Percentiles rank a stretch among this genome's conserved stretches.
Conservation (phyloP, 2,888 invertebrate genomes). For the Sipha maydis region DNA sequence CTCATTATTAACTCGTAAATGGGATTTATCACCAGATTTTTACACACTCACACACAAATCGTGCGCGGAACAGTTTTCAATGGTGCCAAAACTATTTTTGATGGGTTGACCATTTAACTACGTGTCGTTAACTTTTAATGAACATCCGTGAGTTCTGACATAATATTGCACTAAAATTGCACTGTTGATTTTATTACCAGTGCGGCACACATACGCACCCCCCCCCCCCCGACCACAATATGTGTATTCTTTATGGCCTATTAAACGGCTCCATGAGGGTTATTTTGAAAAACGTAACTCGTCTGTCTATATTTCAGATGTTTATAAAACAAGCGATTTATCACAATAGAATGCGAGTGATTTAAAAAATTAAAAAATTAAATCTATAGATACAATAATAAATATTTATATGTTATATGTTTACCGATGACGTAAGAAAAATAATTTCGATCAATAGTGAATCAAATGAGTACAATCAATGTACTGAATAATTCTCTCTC, state of each 20-base stretch:
- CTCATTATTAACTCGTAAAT: constrained; percentile 29
- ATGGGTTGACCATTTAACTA: constrained; percentile 32
- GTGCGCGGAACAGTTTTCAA: neutral
- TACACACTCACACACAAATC: neutral
- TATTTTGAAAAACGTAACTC: constrained; percentile 4
- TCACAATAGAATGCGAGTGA: too few relatives aligned
- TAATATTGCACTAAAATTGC: constrained; percentile 24
- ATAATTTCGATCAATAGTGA: too few relatives aligned
- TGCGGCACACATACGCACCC: neutral
- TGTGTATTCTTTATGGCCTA: constrained; percentile 17
- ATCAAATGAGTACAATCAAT: too few relatives aligned
- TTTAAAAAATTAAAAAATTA: too few relatives aligned
- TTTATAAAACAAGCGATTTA: neutral
- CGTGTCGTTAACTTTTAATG: constrained; percentile 39
- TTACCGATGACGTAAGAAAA: too few relatives aligned
- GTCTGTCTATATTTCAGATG: constrained; percentile 7
- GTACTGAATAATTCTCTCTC: too few relatives aligned
- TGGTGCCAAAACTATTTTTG: constrained; percentile 30
- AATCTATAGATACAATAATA: too few relatives aligned
- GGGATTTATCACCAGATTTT: constrained; percentile 22
- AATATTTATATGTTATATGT: too few relatives aligned
- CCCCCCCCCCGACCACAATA: neutral
- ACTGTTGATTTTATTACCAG: constrained; percentile 26
- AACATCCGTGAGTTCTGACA: constrained; percentile 34
- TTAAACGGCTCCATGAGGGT: constrained; percentile 8